Conservation (phyloP, 2,888 invertebrate genomes). For the Melolontha melolontha region DNA sequence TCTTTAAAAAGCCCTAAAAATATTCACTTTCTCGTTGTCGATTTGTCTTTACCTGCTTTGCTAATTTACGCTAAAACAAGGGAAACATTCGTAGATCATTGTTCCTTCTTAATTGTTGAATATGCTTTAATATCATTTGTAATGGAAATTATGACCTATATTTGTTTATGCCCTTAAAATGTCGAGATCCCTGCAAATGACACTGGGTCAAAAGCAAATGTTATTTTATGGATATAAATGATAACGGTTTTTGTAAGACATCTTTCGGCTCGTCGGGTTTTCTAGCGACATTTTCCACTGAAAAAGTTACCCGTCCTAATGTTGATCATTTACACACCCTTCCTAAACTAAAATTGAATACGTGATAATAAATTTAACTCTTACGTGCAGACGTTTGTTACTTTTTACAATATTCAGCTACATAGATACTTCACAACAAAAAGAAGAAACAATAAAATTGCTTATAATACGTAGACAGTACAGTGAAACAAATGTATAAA, state of each 20-base stretch:
- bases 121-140: conserved; percentile 33
- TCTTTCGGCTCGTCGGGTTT: conserved; percentile 17
- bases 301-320: conserved; percentile 21
- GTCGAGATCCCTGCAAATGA: conserved; percentile 36
- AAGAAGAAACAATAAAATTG: too few species aligned
- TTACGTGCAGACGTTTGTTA: conserved; percentile 7
- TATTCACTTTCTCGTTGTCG: background rate
- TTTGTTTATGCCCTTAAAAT: conserved; percentile 35
- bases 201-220: conserved; percentile 35
- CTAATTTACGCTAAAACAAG: conserved; percentile 8
- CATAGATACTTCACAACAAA: too few species aligned
- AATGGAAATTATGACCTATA: conserved; percentile 41
- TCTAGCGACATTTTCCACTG: conserved; percentile 20
- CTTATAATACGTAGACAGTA: too few species aligned
- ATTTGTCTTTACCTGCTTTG: background rate
- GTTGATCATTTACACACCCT: conserved; percentile 18
- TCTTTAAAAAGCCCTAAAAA: background rate
- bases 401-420: background rate
- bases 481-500: too few species aligned
- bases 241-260: conserved; percentile 34
- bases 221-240: conserved; percentile 40
- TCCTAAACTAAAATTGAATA: conserved; percentile 19
- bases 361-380: conserved; percentile 25
- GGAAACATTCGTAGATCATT: conserved; percentile 17
- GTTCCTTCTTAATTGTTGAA: conserved; percentile 37